phyloP scores from a whole-genome alignment of 2,797 vertebrate species.

The Babyrousa celebensis region DNA sequence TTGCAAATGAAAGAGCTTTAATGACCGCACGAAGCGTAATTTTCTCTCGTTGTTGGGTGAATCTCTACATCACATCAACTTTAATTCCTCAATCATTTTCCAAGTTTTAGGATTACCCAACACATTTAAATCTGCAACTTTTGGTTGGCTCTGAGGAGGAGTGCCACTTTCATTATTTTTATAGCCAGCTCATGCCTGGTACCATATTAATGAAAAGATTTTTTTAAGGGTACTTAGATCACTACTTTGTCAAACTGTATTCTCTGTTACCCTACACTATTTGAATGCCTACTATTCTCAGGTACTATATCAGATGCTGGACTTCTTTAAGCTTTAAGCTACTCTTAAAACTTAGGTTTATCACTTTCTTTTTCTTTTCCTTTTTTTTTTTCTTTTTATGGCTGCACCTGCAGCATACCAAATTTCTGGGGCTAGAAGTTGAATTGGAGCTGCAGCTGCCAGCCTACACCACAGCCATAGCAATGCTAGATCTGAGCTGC shows the following conservation, averaged over 20 bases:
- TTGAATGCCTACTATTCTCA: neutral
- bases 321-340: constrained; percentile 6
- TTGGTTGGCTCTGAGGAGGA: neutral
- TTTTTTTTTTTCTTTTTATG: too few species aligned
- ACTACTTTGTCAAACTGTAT: neutral
- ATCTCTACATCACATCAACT: neutral
- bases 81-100: constrained; percentile 59
- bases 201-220: neutral
- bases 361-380: neutral
- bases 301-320: neutral
- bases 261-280: neutral
- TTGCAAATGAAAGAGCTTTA: neutral
- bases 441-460: too few species aligned
- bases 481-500: too few species aligned
- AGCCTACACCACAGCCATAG: too few species aligned
- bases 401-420: too few species aligned
- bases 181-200: neutral
- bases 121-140: neutral
- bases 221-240: constrained; percentile 3
- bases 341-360: neutral
- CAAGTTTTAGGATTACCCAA: neutral
- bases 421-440: too few species aligned
- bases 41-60: neutral
- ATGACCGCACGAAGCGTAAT: neutral
- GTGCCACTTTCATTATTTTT: constrained; percentile 54